These are phyloP conservation scores for Melinaea menophilus DNA, from an alignment of 2,888 invertebrate species.

Conservation along the genomic window DNA sequence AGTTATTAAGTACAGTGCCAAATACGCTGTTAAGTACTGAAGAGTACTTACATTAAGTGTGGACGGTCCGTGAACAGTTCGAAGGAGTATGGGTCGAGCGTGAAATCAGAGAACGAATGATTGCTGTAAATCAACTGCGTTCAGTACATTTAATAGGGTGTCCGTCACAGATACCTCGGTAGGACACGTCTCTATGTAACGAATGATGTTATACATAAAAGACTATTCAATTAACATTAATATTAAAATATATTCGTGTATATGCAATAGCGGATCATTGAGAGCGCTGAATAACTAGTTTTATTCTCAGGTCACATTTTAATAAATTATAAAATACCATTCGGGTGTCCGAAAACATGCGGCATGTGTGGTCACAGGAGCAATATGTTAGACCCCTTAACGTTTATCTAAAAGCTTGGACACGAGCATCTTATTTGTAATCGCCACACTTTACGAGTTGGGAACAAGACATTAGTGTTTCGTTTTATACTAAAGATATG, in stretches of 20 bases:
- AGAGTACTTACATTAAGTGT: no score
- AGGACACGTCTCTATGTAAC: constrained; percentile 2
- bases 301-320: no score
- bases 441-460: constrained; percentile 42
- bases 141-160: constrained; percentile 42
- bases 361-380: constrained; percentile 37
- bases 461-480: constrained; percentile 47
- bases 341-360: not conserved
- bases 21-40: no score
- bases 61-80: constrained; percentile 24
- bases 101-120: constrained; percentile 51
- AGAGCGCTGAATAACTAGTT: not conserved
- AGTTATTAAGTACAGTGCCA: no score
- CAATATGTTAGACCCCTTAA: constrained; percentile 44
- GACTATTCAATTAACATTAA: not conserved
- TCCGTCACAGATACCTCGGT: constrained; percentile 24
- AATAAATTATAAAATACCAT: not conserved
- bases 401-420: constrained; percentile 52
- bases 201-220: not conserved
- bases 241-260: not conserved
- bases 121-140: constrained; percentile 53
- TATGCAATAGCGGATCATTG: not conserved
- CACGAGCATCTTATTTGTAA: constrained; percentile 50
- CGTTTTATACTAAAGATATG: constrained; percentile 10
- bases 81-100: constrained; percentile 39